Percentiles rank a stretch among this genome's conserved stretches.
Conservation (phyloP, 1,140 invertebrate genomes). For the Tigriopus japonicus region DNA sequence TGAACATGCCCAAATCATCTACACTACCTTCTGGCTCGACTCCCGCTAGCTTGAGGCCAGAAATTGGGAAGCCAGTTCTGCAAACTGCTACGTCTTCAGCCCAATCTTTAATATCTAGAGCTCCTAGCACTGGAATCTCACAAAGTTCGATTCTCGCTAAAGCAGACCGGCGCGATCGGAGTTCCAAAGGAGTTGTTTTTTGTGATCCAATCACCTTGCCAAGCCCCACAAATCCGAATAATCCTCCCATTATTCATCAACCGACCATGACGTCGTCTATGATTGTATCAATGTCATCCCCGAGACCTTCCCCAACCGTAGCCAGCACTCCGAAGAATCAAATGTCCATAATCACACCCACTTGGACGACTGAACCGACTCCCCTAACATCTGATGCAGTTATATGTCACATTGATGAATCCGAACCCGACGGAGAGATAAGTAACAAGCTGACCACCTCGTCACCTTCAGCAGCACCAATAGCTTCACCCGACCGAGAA, state of each 20-base stretch:
- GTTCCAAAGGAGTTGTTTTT: conserved; percentile 5
- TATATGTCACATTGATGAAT: neutral
- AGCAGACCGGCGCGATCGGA: neutral
- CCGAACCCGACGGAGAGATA: neutral
- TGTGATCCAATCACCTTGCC: conserved; percentile 13
- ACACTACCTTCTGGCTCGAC: neutral
- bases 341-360: conserved; percentile 4
- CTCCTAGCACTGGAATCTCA: conserved; percentile 15
- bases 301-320: conserved; percentile 30
- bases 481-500: neutral
- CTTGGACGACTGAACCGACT: neutral
- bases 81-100: conserved; percentile 55
- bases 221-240: conserved; percentile 13
- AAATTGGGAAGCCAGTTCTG: conserved; percentile 56
- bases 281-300: conserved; percentile 19
- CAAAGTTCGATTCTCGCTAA: conserved; percentile 9
- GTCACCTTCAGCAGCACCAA: neutral
- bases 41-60: conserved; percentile 38
- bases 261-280: neutral
- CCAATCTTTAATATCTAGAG: conserved; percentile 39
- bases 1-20: neutral
- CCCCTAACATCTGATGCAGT: conserved; percentile 25
- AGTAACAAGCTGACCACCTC: neutral
- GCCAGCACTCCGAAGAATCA: neutral
- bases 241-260: conserved; percentile 13